Base-by-base conservation (phyloP, 1,140 invertebrate genomes). In the Fopius arisanus region DNA sequence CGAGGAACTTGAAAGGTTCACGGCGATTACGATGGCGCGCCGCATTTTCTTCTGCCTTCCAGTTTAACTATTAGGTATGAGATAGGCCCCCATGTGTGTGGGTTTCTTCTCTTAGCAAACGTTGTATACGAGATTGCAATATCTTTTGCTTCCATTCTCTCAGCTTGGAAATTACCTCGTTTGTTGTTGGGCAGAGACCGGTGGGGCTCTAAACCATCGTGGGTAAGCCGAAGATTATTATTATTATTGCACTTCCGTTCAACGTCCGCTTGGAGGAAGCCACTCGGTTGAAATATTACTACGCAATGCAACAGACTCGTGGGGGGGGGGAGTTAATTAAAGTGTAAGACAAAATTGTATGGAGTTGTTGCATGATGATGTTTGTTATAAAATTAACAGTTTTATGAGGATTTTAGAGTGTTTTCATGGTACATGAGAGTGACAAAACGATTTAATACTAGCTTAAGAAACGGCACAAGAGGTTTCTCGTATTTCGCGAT, bases 1-100 rank as follows among this genome's bases (percentile, higher is more conserved):
- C 75, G 75, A 73, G 67, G 70, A 76, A 76, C 75, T 76, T 70
- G 65, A 14, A 67, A 68, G 72, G 72, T 73, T 73, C 72, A 73
- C 37, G 72, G 72, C 48, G 72, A 73, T 72, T 72, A 72, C 29
- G 65, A 66, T 67, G 40, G 19, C 14, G 66, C 26, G 51, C 33
- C 37, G 28, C 48, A 26, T 59, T 59, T 59, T 59, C 54, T 23
- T 26, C 16, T 7, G 54, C 54, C 54, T 59, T 59, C 54, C 54
- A 59, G 54, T 59, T 59, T 59, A 59, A 59, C 21, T 59, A 59
- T 59, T 59, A 59, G 54, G 54, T 59, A 59, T 59, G 23, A 59
- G 23, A 59, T 59, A 26, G n/a, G 9, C 43, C 43, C 19, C 43
- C 43, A 26, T 59, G 54, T 59, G 54, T 59, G 54, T 59, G 54